Evolutionary conservation across 1,140 invertebrate genomes (phyloP).

Genomic region (Acromyrmex charruanus): DNA sequence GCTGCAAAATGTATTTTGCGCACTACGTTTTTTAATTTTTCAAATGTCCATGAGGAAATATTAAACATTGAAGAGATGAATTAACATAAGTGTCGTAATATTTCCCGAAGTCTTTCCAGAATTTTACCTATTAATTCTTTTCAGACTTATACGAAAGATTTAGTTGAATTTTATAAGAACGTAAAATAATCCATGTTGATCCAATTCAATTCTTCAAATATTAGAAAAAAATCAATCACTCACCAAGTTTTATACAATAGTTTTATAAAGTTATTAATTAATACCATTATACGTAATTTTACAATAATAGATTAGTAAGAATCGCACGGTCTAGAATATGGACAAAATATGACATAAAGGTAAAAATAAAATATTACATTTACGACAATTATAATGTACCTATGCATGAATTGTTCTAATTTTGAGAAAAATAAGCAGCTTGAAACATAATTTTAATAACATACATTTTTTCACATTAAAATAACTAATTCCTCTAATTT

Average conservation of each 20-base stretch:
- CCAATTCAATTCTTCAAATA: neutral
- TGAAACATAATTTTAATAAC: neutral
- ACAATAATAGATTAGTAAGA: neutral
- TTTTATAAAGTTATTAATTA: neutral
- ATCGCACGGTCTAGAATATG: neutral
- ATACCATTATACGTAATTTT: neutral
- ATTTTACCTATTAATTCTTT: neutral
- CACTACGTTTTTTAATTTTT: constrained; percentile 21
- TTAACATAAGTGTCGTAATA: neutral
- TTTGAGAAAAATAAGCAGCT: neutral
- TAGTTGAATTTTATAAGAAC: neutral
- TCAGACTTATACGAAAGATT: neutral
- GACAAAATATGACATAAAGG: neutral
- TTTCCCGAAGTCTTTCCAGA: neutral
- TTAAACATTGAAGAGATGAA: neutral
- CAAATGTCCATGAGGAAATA: neutral
- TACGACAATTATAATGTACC: neutral
- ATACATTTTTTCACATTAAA: neutral
- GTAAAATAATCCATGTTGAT: neutral
- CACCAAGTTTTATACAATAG: neutral
- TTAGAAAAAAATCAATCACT: neutral
- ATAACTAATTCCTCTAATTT: neutral
- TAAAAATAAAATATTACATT: neutral
- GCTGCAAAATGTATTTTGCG: constrained; percentile 13
- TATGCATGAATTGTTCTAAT: neutral